Conservation (phyloP, 2,113 vertebrate species). For the Charadrius vociferus region DNA sequence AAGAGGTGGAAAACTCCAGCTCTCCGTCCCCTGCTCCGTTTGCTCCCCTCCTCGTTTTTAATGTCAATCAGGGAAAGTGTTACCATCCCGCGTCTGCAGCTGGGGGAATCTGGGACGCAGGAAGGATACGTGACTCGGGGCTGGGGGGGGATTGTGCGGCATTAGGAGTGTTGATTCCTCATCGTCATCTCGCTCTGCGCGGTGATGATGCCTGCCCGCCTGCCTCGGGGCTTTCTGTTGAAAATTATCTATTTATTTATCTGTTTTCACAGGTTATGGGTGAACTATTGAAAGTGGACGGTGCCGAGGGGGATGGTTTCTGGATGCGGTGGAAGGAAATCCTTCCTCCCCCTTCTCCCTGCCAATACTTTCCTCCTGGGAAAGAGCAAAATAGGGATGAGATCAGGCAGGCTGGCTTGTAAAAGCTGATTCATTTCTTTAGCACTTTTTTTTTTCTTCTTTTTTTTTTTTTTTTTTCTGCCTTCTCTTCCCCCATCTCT, state of each 20-base stretch:
- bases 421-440: conserved; percentile 42
- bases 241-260: accelerated
- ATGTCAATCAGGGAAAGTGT: not conserved
- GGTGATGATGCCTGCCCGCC: not conserved
- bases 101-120: not conserved
- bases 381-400: conserved; percentile 44
- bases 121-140: not conserved
- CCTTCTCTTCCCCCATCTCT: not conserved
- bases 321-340: conserved; percentile 25
- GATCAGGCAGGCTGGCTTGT: conserved; percentile 20
- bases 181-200: accelerated
- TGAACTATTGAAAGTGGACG: not conserved
- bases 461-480: not conserved
- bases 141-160: not conserved
- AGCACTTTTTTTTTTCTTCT: not conserved
- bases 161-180: not conserved
- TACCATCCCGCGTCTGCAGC: not conserved
- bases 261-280: not conserved
- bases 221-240: not conserved
- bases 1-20: not conserved
- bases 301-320: not conserved
- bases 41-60: not conserved
- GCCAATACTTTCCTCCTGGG: conserved; percentile 25
- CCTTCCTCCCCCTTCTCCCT: conserved; percentile 34
- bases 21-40: accelerated